Evolutionary conservation across 2,888 invertebrate genomes (phyloP).

Genomic region (Catonia carolina): DNA sequence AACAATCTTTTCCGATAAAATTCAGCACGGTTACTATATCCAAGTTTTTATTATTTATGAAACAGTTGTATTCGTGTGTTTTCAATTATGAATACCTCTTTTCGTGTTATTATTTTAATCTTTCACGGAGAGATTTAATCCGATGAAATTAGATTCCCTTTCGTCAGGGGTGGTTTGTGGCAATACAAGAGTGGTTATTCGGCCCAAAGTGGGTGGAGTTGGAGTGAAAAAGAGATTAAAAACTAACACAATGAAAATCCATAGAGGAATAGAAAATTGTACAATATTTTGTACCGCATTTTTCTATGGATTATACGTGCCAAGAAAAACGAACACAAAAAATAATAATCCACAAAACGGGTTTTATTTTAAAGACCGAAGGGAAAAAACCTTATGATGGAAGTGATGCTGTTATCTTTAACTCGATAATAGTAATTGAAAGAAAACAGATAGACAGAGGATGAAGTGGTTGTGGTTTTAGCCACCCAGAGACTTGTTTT

Average conservation of each 20-base stretch:
- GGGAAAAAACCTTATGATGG: constrained; percentile 1
- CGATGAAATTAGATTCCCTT: constrained; percentile 12
- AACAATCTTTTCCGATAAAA: too few relatives aligned
- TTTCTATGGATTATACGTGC: constrained; percentile 1
- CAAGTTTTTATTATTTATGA: too few relatives aligned
- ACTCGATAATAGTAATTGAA: constrained; percentile 10
- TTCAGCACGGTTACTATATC: too few relatives aligned
- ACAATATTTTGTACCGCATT: not conserved
- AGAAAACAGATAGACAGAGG: not conserved
- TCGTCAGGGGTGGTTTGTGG: constrained; percentile 5
- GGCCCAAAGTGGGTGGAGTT: not conserved
- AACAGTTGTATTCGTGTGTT: not conserved
- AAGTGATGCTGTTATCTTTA: not conserved
- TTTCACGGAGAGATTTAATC: constrained; percentile 12
- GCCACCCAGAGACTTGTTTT: too few relatives aligned
- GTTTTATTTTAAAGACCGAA: constrained; percentile 3
- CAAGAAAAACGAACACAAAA: too few relatives aligned
- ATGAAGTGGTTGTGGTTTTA: too few relatives aligned
- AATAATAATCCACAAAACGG: constrained; percentile 5
- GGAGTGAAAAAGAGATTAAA: constrained; percentile 8
- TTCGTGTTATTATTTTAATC: constrained; percentile 10
- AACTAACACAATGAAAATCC: constrained; percentile 15
- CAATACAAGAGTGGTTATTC: not conserved
- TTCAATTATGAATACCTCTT: constrained; percentile 13
- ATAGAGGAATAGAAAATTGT: constrained; percentile 9